These are phyloP conservation scores for Monochamus saltuarius DNA, from an alignment of 1,140 invertebrate species.

Conservation along the genomic window DNA sequence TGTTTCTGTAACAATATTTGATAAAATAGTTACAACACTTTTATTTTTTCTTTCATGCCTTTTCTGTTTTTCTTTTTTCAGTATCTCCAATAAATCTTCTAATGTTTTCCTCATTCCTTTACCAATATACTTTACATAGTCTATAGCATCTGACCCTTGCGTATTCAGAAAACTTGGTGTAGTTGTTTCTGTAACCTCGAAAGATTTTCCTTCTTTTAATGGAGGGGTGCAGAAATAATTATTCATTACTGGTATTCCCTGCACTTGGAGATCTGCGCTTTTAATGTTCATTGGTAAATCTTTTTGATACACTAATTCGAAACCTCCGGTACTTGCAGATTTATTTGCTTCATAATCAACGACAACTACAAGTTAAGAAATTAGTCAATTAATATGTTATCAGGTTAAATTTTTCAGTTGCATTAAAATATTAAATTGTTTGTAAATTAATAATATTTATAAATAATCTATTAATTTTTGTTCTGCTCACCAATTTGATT, in stretches of 20 bases:
- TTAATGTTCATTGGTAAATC: constrained; percentile 1
- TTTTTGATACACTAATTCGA: constrained; percentile 53
- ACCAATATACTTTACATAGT: constrained; percentile 30
- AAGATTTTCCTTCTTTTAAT: not conserved
- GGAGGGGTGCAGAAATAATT: constrained; percentile 31
- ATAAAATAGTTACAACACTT: constrained; percentile 3
- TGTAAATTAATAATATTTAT: too few species aligned
- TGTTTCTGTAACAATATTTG: constrained; percentile 3
- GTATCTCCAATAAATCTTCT: constrained; percentile 36
- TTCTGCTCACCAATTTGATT: too few species aligned
- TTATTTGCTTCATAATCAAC: constrained; percentile 58
- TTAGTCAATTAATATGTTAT: not conserved
- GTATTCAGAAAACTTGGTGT: constrained; percentile 1
- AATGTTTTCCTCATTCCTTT: constrained; percentile 43
- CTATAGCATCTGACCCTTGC: constrained; percentile 25
- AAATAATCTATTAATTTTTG: too few species aligned
- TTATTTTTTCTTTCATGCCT: constrained; percentile 4
- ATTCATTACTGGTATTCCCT: constrained; percentile 17
- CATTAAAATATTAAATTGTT: not conserved
- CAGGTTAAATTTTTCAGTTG: not conserved
- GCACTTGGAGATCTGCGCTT: constrained; percentile 20
- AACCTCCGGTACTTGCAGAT: constrained; percentile 57
- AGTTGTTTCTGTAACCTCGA: too few species aligned
- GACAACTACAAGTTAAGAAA: constrained; percentile 54
- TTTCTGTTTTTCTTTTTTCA: constrained; percentile 37